Percentiles rank a stretch among this genome's conserved stretches.
These are phyloP conservation scores for Anthonomus grandis DNA, from an alignment of 1,140 invertebrate genomes.

Conservation along the genomic window DNA sequence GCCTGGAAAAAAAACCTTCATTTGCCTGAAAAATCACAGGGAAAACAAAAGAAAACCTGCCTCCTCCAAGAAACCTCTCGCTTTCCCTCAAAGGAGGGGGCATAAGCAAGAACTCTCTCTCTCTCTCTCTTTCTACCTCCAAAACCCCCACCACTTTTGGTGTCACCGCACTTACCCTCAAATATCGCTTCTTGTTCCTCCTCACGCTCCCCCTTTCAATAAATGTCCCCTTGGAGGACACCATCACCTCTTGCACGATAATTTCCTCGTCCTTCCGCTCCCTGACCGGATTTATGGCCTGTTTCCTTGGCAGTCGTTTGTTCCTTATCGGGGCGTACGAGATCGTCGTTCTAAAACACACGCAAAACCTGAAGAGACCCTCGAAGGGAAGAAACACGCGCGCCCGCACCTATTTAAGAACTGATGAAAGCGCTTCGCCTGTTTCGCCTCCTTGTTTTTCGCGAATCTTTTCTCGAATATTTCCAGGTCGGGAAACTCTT, in stretches of 20 bases:
- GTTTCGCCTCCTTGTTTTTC: conserved; percentile 38
- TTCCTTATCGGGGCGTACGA: conserved; percentile 39
- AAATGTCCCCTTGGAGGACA: conserved; percentile 40
- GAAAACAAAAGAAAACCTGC: too few species aligned
- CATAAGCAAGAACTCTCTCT: too few species aligned
- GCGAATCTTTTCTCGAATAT: conserved; percentile 41
- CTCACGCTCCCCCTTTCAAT: conserved; percentile 31
- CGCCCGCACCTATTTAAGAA: conserved; percentile 32
- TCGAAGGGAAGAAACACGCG: neutral
- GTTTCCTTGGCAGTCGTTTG: conserved; percentile 40
- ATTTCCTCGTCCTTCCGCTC: conserved; percentile 42
- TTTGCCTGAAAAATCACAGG: too few species aligned
- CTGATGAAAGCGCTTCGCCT: conserved; percentile 39
- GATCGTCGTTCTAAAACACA: conserved; percentile 37
- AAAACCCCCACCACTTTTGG: neutral
- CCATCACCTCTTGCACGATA: conserved; percentile 43
- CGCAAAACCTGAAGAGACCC: neutral
- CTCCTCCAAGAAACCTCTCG: too few species aligned
- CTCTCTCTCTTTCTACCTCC: too few species aligned
- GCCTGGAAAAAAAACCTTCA: too few species aligned
- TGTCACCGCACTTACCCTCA: conserved; percentile 9
- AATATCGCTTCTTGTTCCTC: conserved; percentile 25
- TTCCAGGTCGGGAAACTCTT: too few species aligned
- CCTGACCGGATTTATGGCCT: conserved; percentile 40
- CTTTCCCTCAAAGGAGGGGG: too few species aligned